A percentile compares a stretch with the other conserved stretches of the same genome.
These are phyloP conservation scores for Spea hammondii DNA, from an alignment of 2,797 vertebrate species.

Conservation along the genomic window DNA sequence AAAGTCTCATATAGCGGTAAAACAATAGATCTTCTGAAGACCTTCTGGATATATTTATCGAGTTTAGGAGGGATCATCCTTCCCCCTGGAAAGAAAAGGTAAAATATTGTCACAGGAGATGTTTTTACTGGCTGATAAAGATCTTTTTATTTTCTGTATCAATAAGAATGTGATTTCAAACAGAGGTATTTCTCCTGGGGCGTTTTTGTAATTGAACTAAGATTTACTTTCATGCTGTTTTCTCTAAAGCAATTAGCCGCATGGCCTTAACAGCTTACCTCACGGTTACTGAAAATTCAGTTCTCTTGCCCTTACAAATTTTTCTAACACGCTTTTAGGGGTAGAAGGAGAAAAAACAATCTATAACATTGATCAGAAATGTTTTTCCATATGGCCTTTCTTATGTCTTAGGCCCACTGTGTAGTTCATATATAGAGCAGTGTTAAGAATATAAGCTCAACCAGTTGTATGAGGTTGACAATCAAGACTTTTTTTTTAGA, in stretches of 20 bases:
- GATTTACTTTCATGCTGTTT: constrained; percentile 50
- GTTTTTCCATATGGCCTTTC: constrained; percentile 5
- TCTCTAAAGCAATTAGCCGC: constrained; percentile 50
- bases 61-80: background rate
- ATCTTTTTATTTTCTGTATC: constrained; percentile 48
- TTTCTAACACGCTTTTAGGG: constrained; percentile 38
- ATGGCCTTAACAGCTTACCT: constrained; percentile 46
- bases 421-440: no score
- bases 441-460: no score
- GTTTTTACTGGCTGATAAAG: constrained; percentile 45
- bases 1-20: background rate
- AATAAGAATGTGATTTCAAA: constrained; percentile 49
- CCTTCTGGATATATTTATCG: background rate
- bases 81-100: background rate
- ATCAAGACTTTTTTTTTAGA: no score
- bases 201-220: constrained; percentile 47
- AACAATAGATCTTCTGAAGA: background rate
- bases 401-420: no score
- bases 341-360: constrained; percentile 26
- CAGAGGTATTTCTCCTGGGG: constrained; percentile 42
- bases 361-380: constrained; percentile 16
- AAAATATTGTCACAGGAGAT: constrained; percentile 24
- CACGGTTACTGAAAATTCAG: constrained; percentile 48
- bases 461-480: no score
- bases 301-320: constrained; percentile 46